Conservation (phyloP, 2,797 vertebrate species). For the Coccyzus lansbergi region DNA sequence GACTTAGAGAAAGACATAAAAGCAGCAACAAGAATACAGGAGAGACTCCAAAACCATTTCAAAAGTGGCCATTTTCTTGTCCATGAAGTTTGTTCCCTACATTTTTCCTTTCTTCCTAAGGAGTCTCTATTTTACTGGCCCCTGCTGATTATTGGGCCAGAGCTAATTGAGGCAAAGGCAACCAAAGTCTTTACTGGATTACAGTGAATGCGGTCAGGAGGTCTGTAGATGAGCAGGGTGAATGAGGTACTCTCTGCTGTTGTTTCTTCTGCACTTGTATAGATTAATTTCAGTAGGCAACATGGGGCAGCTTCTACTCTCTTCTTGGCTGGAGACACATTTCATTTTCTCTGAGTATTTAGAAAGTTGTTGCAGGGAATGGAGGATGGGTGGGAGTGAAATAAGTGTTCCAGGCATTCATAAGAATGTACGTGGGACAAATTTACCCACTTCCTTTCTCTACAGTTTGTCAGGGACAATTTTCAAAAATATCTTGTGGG, state of each 20-base stretch:
- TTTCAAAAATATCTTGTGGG: slow-evolving; percentile 37
- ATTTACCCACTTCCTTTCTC: slow-evolving; percentile 20
- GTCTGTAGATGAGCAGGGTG: neutral
- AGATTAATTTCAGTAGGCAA: neutral
- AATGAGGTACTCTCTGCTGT: neutral
- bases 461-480: neutral
- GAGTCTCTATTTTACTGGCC: neutral
- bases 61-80: neutral
- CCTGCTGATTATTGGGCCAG: neutral
- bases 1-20: rapidly evolving
- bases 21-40: neutral
- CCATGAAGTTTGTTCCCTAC: neutral
- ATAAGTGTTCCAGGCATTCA: slow-evolving; percentile 20
- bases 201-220: neutral
- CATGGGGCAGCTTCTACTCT: neutral
- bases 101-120: neutral
- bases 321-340: neutral
- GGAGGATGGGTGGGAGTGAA: slow-evolving; percentile 33
- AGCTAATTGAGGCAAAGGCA: neutral
- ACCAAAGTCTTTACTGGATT: neutral
- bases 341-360: neutral
- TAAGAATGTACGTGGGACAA: slow-evolving; percentile 60
- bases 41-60: neutral
- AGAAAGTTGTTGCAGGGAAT: neutral
- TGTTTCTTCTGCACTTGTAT: rapidly evolving